Base-by-base conservation (phyloP, 2,888 invertebrate species). In the Leptura quadrifasciata region DNA sequence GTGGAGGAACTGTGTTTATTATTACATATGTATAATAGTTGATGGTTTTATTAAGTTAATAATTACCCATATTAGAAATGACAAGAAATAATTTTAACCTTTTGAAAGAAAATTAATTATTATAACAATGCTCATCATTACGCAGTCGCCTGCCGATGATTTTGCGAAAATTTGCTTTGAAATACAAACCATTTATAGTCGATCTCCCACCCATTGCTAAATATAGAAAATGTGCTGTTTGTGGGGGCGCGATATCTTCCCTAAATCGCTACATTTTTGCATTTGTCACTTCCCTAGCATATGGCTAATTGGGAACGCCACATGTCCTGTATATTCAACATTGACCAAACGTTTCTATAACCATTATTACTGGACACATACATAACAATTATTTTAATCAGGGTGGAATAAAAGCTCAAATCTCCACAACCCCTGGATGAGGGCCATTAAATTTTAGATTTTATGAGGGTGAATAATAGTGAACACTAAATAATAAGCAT, bases 271-370 rank as follows among this genome's bases (percentile, higher is more conserved):
- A 24, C 52, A 67, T 58, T 58, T 72, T 60, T 31, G 15, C 64
- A 64, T 69, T 70, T 74, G 55, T 47, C 35, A 63, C 47, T 65
- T 52, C 60, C 72, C 58, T 67, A 72, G 68, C 75, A 75, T 75
- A 75, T 75, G 75, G 75, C 61, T 72, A 75, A 75, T 75, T 72
- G 71, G 60, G 61, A 72, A 75, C 61, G 71, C 72, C 75, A 75
- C 75, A 72, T 75, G 71, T 27, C 24, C 61, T 24, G 12, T 24
- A 18, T 21, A 71, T 60, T 71, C 71, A 27, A 61, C 47, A 52
- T 35, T 39, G 47, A 61, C 52, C 60, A 54, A 27, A 47, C 52
- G 27, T 57, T 60, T 2, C 20, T 18, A 15, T 31, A 24, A 12
- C 20, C 57, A 47, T 60, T 71, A 47, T 27, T 61, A 52, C 27